These are phyloP conservation scores for Misgurnus mizolepis DNA, from an alignment of 2,113 vertebrate genomes.

Conservation along the genomic window DNA sequence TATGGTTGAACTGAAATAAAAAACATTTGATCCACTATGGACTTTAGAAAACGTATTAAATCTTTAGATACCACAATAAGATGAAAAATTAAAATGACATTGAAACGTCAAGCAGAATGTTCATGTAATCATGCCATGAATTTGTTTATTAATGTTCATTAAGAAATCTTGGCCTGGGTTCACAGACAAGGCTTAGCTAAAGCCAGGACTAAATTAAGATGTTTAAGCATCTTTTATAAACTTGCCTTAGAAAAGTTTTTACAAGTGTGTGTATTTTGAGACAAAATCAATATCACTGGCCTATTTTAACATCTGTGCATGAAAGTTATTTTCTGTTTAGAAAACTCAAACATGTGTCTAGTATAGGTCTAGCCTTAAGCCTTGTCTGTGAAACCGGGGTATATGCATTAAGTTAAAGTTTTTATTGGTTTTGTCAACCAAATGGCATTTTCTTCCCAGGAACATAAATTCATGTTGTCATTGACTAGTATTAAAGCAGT, in stretches of 20 bases:
- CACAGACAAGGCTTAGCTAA: too few relatives aligned
- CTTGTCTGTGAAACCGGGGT: too few relatives aligned
- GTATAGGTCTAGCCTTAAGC: too few relatives aligned
- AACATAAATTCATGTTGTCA: slow-evolving; percentile 1
- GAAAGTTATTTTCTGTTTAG: too few relatives aligned
- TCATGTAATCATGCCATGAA: not conserved
- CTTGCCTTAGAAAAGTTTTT: too few relatives aligned
- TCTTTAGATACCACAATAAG: not conserved
- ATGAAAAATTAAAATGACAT: not conserved
- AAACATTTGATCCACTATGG: not conserved
- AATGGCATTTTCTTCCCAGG: not conserved
- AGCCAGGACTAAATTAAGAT: too few relatives aligned
- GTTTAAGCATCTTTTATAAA: too few relatives aligned
- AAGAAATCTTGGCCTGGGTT: too few relatives aligned
- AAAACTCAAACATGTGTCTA: too few relatives aligned
- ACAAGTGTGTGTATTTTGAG: too few relatives aligned
- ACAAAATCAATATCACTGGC: too few relatives aligned
- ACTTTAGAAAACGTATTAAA: not conserved
- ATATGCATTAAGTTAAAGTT: not conserved
- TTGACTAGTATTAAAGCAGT: slow-evolving; percentile 8
- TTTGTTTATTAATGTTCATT: not conserved
- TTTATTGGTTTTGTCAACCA: not conserved
- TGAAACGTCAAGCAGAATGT: not conserved
- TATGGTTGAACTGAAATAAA: not conserved
- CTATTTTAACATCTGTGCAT: too few relatives aligned